Base-by-base conservation (phyloP, 2,888 invertebrate genomes). In the Lithophane socia region DNA sequence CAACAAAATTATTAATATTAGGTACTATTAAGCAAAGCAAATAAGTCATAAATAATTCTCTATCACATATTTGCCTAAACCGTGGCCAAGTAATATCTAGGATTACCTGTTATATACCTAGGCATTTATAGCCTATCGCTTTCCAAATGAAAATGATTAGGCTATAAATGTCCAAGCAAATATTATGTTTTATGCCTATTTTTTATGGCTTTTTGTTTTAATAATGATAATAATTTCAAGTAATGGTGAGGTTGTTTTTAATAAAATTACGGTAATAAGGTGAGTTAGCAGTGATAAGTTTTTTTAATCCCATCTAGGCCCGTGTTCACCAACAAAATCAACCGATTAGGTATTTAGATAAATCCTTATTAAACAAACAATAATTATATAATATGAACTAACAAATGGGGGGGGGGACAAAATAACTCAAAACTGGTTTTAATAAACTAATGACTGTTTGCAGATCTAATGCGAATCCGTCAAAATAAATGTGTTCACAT, bases 151-250 rank as follows among this genome's bases (percentile, higher is more conserved):
- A 64, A 66, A 77, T 64, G 13, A 47, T 79, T 61, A 73, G 69
- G 29, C 82, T 69, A 82, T 87, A 63, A 82, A 65, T 56, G 87
- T 85, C 82, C n/a, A 52, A 64, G 64, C 54, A 73, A 69, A 77
- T 87, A 80, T 37, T 87, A 80, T 37, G 77, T 63, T 79, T 78
- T 85, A 72, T 81, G 54, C 7, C 69, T 77, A 77, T 80, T 87
- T 75, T 75, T 87, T 77, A 73, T 74, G 13, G 63, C 37, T 72
- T n/a, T 73, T 72, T 74, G 29, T 83, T 75, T 42, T 72, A 21
- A 67, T 73, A 73, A 60, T 64, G 42, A 71, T 69, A 21, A 58
- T 52, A 71, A 75, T 77, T 81, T 74, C 44, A 65, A 52, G 49
- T 58, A 83, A 66, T 18, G 21, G 29, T 12, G 16, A 18, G 16